Base-by-base conservation (phyloP, 1,140 invertebrate species). In the Leucophenga varia region DNA sequence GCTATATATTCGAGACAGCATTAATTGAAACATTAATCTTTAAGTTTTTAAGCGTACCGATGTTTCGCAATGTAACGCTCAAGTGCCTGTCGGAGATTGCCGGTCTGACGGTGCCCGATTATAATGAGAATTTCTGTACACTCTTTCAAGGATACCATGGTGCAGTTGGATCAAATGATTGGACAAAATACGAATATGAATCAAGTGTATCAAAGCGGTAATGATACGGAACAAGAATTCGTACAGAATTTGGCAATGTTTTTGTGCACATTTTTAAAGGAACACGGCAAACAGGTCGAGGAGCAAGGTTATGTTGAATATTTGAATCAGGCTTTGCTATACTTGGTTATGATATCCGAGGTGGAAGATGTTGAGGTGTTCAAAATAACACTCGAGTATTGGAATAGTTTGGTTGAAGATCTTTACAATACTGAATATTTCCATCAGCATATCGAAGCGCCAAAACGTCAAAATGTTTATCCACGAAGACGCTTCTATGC, bases 331-430 rank as follows among this genome's bases (percentile, higher is more conserved):
- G 91, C 93, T 3, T 79, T 99, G 20, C 86, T 93, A 55, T 98
- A 98, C 76, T 82, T 99, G 49, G 88, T 98, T 13, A 79, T 97
- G 47, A 98, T 99, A 64, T 98, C 95, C 14, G 93, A 98, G 80
- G 96, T 99, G 2, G 97, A 99, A 53, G 97, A 99, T 71, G 93
- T 97, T 1, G 97, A 99, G 81, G 97, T 99, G 46, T 99, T 99
- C 74, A 99, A 99, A 81, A 99, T 99, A 52, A 99, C 97, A 75
- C 78, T 99, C 16, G 97, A 99, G 75, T 99, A 98, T 76, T 99
- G 97, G 97, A 97, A 97, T 79, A 84, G 85, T 46, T 79, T 99
- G 16, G 84, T 91, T 13, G 84, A 91, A 41, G 93, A 97, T 72
- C 79, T 99, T 43, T 99, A 98, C 72, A 86, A 89, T 68, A 86